Evolutionary conservation across 2,113 vertebrate genomes (phyloP).

Genomic region (Crotalus horridus): DNA sequence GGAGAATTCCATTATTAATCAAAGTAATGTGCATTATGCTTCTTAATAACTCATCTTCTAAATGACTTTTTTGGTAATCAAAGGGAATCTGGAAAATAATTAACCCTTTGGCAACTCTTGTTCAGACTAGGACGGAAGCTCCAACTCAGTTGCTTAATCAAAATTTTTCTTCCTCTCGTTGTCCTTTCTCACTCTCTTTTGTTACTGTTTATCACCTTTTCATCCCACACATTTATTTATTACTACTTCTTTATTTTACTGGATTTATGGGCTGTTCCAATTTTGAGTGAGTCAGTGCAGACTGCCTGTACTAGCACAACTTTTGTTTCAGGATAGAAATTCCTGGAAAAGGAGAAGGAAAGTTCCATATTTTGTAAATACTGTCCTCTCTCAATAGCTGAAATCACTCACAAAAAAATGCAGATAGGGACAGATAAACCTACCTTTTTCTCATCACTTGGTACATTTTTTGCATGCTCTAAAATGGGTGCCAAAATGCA

Average conservation of each 20-base stretch:
- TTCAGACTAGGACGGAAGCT: not conserved
- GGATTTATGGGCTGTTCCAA: not conserved
- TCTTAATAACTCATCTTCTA: not conserved
- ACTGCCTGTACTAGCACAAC: not conserved
- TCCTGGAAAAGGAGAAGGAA: not conserved
- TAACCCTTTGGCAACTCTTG: not conserved
- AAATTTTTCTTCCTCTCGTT: not conserved
- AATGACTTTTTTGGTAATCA: not conserved
- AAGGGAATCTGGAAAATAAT: not conserved
- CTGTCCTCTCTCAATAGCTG: not conserved
- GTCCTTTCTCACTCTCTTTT: not conserved
- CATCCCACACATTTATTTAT: not conserved
- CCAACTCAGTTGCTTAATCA: not conserved
- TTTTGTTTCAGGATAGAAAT: not conserved
- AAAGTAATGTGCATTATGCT: not conserved
- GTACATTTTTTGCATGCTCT: not conserved
- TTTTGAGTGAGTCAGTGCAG: not conserved
- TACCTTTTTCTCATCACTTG: not conserved
- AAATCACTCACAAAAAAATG: not conserved
- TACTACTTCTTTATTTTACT: not conserved
- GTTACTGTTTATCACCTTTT: not conserved
- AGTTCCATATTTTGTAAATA: not conserved
- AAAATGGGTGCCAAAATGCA: too few relatives aligned
- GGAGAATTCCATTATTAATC: not conserved
- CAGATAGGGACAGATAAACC: not conserved